phyloP scores from a whole-genome alignment of 2,797 vertebrate species.

The Potorous gilbertii region DNA sequence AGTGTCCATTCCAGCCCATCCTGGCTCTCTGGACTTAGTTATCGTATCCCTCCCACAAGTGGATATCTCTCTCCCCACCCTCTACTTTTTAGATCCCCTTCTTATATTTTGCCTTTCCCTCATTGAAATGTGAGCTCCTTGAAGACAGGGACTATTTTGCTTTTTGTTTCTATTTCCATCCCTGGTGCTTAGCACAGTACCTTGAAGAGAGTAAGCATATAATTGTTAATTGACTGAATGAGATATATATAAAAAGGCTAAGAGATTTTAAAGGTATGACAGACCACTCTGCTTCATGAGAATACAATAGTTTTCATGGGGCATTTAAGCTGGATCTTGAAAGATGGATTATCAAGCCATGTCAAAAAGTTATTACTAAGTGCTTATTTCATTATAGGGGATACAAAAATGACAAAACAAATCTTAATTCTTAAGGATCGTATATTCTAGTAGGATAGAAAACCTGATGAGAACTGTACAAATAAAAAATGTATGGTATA shows the following conservation, averaged over 20 bases:
- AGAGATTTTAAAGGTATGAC: neutral
- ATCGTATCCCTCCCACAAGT: neutral
- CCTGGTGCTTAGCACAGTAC: neutral
- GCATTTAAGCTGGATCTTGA: neutral
- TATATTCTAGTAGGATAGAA: neutral
- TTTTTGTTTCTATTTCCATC: neutral
- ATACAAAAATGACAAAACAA: neutral
- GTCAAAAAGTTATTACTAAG: neutral
- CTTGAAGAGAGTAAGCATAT: neutral
- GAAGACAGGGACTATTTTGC: neutral
- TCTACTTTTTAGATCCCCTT: neutral
- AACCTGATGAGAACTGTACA: neutral
- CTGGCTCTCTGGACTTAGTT: neutral
- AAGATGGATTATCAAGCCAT: neutral
- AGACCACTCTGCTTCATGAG: neutral
- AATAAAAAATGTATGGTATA: neutral
- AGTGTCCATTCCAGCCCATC: neutral
- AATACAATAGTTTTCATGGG: neutral
- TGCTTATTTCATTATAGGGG: neutral
- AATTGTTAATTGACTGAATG: neutral
- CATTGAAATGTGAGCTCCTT: neutral
- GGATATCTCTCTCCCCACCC: accelerated
- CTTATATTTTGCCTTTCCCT: neutral
- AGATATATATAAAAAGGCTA: neutral
- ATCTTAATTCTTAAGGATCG: neutral